These are phyloP conservation scores for Lasioglossum lativentre DNA, from an alignment of 2,888 invertebrate genomes.

Conservation along the genomic window DNA sequence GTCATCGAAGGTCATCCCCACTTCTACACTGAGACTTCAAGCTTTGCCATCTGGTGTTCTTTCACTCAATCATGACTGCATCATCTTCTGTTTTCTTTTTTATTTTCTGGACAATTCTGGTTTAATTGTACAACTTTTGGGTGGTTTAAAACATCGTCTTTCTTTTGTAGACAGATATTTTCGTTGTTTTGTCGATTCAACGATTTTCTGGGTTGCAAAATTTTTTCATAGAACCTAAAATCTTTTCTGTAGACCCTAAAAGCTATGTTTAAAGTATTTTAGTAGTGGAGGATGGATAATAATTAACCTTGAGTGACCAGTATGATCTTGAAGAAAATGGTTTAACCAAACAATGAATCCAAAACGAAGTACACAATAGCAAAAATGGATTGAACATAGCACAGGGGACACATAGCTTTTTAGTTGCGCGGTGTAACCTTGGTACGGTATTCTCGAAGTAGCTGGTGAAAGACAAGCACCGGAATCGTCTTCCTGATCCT, in stretches of 20 bases:
- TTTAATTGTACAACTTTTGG: too few species aligned
- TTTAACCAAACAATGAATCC: not conserved
- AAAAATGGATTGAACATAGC: constrained; percentile 14
- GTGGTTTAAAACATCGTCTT: too few species aligned
- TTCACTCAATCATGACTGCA: not conserved
- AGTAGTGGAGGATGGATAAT: not conserved
- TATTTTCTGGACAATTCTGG: not conserved
- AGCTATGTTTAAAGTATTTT: not conserved
- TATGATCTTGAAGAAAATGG: not conserved
- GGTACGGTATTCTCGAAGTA: constrained; percentile 26
- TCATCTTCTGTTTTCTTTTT: not conserved
- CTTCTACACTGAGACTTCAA: not conserved
- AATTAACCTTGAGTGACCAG: not conserved
- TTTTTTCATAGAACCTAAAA: not conserved
- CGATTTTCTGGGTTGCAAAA: not conserved
- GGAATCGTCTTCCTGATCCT: constrained; percentile 20
- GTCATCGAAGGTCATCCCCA: not conserved
- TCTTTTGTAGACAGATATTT: too few species aligned
- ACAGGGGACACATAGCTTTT: constrained; percentile 16
- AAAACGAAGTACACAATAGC: not conserved
- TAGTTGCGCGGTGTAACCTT: constrained; percentile 25
- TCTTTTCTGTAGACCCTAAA: not conserved
- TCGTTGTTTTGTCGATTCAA: too few species aligned
- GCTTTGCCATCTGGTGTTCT: not conserved
- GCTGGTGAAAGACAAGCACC: not conserved